These are phyloP conservation scores for Megalops atlanticus DNA, from an alignment of 2,113 vertebrate species.

Conservation along the genomic window DNA sequence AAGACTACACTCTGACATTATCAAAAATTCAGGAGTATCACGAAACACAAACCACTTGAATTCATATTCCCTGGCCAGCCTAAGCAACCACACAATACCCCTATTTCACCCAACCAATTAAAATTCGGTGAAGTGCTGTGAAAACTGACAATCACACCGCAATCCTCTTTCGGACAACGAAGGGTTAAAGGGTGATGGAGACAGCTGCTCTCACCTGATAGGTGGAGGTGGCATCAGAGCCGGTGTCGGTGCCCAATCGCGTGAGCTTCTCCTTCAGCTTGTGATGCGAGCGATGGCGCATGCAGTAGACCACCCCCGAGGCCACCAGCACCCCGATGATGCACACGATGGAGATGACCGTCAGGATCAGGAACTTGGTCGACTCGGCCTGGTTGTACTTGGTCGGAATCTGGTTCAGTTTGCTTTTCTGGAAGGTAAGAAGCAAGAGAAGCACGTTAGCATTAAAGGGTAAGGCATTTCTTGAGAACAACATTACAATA, in stretches of 20 bases:
- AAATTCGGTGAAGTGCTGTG: too few relatives aligned
- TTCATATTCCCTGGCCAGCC: too few relatives aligned
- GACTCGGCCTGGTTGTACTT: constrained; percentile 82
- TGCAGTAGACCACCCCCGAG: constrained; percentile 84
- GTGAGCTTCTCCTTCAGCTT: constrained; percentile 88
- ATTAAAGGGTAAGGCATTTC: too few relatives aligned
- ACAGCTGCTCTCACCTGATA: constrained; percentile 82
- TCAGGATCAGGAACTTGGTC: constrained; percentile 87
- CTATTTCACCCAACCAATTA: too few relatives aligned
- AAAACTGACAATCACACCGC: too few relatives aligned
- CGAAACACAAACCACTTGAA: too few relatives aligned
- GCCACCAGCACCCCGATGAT: constrained; percentile 84
- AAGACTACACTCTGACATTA: too few relatives aligned
- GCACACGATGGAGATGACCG: constrained; percentile 84
- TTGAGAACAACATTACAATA: too few relatives aligned
- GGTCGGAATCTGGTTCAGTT: constrained; percentile 75
- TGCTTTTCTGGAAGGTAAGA: constrained; percentile 71
- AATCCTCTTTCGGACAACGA: too few relatives aligned
- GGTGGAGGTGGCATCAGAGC: constrained; percentile 79
- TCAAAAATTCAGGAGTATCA: too few relatives aligned
- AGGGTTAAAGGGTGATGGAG: background rate
- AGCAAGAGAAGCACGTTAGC: constrained; percentile 12
- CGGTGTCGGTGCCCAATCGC: constrained; percentile 69
- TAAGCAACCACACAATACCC: too few relatives aligned
- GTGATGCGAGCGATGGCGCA: constrained; percentile 85